A percentile compares a stretch with the other conserved stretches of the same genome.
phyloP scores from a whole-genome alignment of 2,888 invertebrate species.

The Clanis bilineata region DNA sequence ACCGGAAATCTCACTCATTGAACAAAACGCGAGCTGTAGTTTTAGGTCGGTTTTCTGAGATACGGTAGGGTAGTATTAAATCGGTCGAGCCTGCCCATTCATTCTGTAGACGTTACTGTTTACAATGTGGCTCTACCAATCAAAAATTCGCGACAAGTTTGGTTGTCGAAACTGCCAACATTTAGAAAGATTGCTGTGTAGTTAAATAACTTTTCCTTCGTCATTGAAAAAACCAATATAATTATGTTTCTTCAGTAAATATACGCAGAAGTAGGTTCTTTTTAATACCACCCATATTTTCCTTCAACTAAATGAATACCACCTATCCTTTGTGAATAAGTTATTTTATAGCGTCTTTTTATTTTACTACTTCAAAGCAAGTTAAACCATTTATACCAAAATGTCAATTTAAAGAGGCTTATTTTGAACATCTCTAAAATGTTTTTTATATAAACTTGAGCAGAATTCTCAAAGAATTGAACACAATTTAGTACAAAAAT shows the following conservation, averaged over 20 bases:
- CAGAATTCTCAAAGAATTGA: slow-evolving; percentile 4
- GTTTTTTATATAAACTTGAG: slow-evolving; percentile 1
- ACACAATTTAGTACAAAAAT: slow-evolving; percentile 9
- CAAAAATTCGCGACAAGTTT: no score
- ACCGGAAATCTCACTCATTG: no score
- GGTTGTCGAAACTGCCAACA: no score
- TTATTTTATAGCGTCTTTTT: background rate
- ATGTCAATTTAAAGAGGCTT: background rate
- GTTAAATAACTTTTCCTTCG: no score
- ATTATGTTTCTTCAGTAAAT: background rate
- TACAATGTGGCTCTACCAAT: no score
- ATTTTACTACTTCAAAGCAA: background rate
- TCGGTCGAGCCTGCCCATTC: no score
- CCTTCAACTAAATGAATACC: background rate
- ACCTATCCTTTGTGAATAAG: background rate
- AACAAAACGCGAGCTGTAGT: no score
- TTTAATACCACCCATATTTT: background rate
- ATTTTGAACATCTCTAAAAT: background rate
- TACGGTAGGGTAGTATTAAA: no score
- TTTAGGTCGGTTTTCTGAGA: no score
- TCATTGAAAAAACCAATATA: no score
- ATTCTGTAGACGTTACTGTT: no score
- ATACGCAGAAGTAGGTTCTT: background rate
- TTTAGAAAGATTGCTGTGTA: no score
- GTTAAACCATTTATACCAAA: slow-evolving; percentile 1